Evolutionary conservation across 2,113 vertebrate genomes (phyloP), one percentile per base, ranked within the genome.

Genomic region (Bubo bubo): DNA sequence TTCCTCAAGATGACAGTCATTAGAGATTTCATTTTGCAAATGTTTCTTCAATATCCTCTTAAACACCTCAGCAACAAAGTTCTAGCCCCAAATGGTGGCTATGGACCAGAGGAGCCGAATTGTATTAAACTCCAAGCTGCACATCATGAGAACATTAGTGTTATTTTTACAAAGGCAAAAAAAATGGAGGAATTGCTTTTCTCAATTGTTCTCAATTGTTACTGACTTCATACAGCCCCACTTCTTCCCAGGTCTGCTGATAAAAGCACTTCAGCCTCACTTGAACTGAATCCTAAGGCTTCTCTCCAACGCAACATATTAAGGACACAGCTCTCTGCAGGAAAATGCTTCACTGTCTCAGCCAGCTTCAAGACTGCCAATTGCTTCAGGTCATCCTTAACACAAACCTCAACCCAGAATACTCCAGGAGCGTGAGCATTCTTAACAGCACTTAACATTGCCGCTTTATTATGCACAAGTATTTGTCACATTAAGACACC

Each of bases 381-480:
- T 14, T 37, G 74, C 68, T 45, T 9, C 32, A 49, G 52, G n/a
- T 30, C 37, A 39, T 3, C 45, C 86, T 52, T 56, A 35, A 20
- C 22, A 34, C 19, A 82, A 56, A 19, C 6, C n/a, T 60, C 89
- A 72, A 19, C 24, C 56, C 62, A 27, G 26, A 39, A 43, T 1
- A 23, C 12, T 30, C 66, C 73, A 37, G 60, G 22, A 58, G 53
- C 0, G 3, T 45, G 37, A 39, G 47, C 17, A 6, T 8, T 45
- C 72, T 56, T 3, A 41, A 22, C 21, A 59, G 6, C 50, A 47
- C 37, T 53, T 20, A 30, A 13, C 20, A 8, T 1, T 4, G 3
- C 43, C 18, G 16, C 2, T 28, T 13, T 3, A 34, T 1, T 34
- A n/a, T 0, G 7, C 34, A n/a, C 13, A 30, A 50, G 24, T 11